Base-by-base conservation (phyloP, 2,888 invertebrate genomes). In the Andrena bucephala region DNA sequence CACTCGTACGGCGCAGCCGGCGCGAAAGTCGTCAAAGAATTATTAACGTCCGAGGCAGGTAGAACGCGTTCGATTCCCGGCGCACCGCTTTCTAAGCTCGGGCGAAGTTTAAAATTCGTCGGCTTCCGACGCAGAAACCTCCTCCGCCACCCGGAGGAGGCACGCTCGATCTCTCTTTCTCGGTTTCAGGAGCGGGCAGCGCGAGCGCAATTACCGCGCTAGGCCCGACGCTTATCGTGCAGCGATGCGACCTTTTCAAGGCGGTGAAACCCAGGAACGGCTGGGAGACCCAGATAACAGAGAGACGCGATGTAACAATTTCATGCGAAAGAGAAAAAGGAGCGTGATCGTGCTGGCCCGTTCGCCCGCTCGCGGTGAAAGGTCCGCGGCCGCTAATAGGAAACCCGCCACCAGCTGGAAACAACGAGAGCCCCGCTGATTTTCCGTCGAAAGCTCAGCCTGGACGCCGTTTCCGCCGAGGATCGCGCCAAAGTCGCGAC, bases 221-320 rank as follows among this genome's bases (percentile, higher is more conserved):
- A 24, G 48, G 42, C 42, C 42, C 62, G 48, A 36, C 10, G 71
- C 74, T 84, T 84, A 84, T 84, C 83, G 77, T 13, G 82, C 73
- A 65, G 36, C 82, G 78, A 78, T 78, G 74, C 84, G 84, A 83
- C 80, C 80, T 83, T 81, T 81, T 67, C 83, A 67, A 77, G 77
- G 76, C 83, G 81, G 83, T 70, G 84, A 84, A 82, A 83, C 82
- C 62, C 57, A 52, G 69, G 76, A 68, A 62, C 63, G 60, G 27
- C 57, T 59, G 52, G 13, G 67, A 71, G 74, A 65, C 82, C 75
- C 60, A 83, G 84, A 84, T 83, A 84, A 84, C 36, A 57, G 42
- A 16, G 42, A 42, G 65, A 60, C 60, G 76, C 84, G 81, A 80
- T 72, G 85, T 81, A 84, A 84, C 81, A 84, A 84, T 84, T 81